phyloP scores from a whole-genome alignment of 2,113 vertebrate species.

The Rhinichthys klamathensis region DNA sequence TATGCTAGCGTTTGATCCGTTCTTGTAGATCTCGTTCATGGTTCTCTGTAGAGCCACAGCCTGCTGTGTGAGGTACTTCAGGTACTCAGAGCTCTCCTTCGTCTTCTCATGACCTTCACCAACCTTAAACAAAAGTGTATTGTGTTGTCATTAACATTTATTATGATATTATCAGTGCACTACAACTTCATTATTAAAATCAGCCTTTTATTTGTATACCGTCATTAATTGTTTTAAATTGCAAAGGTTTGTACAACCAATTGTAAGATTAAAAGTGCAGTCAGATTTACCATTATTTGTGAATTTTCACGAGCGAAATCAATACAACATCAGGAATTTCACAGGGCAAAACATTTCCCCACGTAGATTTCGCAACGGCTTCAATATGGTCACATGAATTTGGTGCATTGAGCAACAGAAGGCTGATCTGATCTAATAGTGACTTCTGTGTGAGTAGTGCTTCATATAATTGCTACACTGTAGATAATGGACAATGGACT shows the following conservation, averaged over 20 bases:
- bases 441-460: no score
- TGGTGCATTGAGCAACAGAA: no score
- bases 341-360: no score
- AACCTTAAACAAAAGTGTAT: conserved; percentile 74
- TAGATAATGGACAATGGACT: no score
- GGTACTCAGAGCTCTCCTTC: conserved; percentile 97
- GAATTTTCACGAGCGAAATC: no score
- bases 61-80: conserved; percentile 98
- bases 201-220: not conserved
- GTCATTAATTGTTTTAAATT: no score
- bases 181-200: not conserved
- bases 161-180: not conserved
- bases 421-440: no score
- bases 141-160: not conserved
- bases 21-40: conserved; percentile 99
- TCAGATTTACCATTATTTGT: no score
- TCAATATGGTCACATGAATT: no score
- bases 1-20: conserved; percentile 94
- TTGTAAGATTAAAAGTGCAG: not conserved
- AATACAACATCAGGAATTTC: no score
- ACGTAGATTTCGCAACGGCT: no score
- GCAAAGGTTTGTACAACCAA: not conserved
- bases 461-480: no score
- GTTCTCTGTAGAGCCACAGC: conserved; percentile 97
- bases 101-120: conserved; percentile 97